Evolutionary conservation across 30 jellyfish, hydroid and myxozoan species (phyloP).

Genomic region (Aurelia sp.): DNA sequence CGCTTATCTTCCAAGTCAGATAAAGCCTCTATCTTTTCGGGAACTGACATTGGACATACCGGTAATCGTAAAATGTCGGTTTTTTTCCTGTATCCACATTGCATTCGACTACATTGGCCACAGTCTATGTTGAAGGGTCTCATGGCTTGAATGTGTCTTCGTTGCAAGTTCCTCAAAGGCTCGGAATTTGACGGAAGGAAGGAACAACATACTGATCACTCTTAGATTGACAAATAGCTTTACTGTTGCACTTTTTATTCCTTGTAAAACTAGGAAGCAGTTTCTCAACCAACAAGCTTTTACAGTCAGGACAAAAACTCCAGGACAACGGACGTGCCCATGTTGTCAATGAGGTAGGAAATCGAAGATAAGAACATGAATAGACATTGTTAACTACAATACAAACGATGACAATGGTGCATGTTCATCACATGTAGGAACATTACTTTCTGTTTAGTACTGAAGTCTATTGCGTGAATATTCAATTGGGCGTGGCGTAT

Average conservation of each 20-base stretch:
- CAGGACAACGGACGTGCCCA: no score
- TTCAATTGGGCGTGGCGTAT: no score
- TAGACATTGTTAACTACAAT: no score
- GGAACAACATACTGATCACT: slow-evolving; percentile 23
- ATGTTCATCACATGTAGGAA: no score
- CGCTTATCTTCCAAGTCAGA: neutral
- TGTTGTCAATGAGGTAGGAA: no score
- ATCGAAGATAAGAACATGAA: no score
- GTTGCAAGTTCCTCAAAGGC: neutral
- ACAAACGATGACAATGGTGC: no score
- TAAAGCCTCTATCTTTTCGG: neutral
- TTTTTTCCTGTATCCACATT: slow-evolving; percentile 32
- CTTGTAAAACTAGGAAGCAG: neutral
- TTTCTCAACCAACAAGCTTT: neutral
- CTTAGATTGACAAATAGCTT: neutral
- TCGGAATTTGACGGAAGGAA: neutral
- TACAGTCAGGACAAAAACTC: neutral
- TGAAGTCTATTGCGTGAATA: no score
- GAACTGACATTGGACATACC: neutral
- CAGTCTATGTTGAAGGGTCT: slow-evolving; percentile 39
- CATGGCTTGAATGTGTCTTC: neutral
- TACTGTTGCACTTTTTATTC: neutral
- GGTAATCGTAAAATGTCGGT: slow-evolving; percentile 1
- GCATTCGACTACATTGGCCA: neutral
- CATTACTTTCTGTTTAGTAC: no score